These are phyloP conservation scores for Silurus aristotelis DNA, from an alignment of 2,797 vertebrate species.

Conservation along the genomic window DNA sequence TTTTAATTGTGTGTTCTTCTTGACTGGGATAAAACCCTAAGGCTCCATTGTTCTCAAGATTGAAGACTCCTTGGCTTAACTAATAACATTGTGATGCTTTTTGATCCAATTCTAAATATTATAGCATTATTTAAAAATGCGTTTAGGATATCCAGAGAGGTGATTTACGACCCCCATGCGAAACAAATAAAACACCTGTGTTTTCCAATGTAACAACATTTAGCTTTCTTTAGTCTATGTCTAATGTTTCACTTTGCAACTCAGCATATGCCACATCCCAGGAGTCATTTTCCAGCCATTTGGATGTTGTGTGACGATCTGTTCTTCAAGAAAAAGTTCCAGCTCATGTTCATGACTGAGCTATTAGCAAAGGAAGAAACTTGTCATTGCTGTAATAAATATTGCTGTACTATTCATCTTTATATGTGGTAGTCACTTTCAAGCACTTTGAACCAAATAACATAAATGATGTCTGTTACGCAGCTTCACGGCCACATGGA, in stretches of 20 bases:
- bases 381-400: background rate
- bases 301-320: background rate
- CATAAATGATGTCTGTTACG: background rate
- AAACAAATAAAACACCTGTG: slow-evolving; percentile 3
- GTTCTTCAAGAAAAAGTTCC: background rate
- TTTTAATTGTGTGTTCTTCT: background rate
- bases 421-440: background rate
- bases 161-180: slow-evolving; percentile 1
- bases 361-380: background rate
- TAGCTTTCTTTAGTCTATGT: background rate
- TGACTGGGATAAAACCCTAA: background rate
- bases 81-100: slow-evolving; percentile 2
- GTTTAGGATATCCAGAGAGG: background rate
- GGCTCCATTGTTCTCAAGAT: background rate
- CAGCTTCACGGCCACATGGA: background rate
- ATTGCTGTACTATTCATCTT: background rate
- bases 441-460: background rate
- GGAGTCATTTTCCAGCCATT: slow-evolving; percentile 4
- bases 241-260: background rate
- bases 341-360: background rate
- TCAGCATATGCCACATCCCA: slow-evolving; percentile 1
- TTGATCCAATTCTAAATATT: background rate
- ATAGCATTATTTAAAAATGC: background rate
- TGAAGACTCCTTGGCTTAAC: background rate
- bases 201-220: background rate